Conservation (phyloP, 2,113 vertebrate genomes). For the Gnathonemus echidnorhynchus region DNA sequence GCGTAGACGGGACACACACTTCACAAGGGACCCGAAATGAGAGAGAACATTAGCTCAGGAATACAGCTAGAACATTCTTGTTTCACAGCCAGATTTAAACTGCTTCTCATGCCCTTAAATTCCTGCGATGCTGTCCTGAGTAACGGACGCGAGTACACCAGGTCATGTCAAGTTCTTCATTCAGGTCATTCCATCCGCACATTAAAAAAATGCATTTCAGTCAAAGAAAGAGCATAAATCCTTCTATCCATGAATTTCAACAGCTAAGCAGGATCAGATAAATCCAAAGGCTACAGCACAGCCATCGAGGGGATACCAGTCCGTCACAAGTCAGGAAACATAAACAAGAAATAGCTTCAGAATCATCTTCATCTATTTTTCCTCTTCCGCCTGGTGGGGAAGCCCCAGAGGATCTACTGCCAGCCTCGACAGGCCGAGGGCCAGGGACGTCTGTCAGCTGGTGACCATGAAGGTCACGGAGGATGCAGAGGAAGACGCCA, state of each 20-base stretch:
- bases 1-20: background rate
- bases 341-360: background rate
- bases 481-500: constrained; percentile 76
- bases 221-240: background rate
- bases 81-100: background rate
- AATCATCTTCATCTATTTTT: background rate
- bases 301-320: background rate
- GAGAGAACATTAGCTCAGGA: background rate
- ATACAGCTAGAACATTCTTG: background rate
- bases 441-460: constrained; percentile 80
- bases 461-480: constrained; percentile 71
- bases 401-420: constrained; percentile 74
- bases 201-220: background rate
- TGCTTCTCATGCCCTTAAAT: background rate
- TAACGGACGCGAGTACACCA: background rate
- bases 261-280: background rate
- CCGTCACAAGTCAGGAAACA: background rate
- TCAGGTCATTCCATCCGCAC: background rate
- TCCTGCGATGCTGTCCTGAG: background rate
- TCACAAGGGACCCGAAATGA: background rate
- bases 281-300: background rate
- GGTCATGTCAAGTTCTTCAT: background rate
- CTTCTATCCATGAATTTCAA: background rate
- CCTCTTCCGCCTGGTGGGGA: constrained; percentile 76
- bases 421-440: constrained; percentile 79